Evolutionary conservation across 2,888 invertebrate species (phyloP).

Genomic region (Troides oblongomaculatus): DNA sequence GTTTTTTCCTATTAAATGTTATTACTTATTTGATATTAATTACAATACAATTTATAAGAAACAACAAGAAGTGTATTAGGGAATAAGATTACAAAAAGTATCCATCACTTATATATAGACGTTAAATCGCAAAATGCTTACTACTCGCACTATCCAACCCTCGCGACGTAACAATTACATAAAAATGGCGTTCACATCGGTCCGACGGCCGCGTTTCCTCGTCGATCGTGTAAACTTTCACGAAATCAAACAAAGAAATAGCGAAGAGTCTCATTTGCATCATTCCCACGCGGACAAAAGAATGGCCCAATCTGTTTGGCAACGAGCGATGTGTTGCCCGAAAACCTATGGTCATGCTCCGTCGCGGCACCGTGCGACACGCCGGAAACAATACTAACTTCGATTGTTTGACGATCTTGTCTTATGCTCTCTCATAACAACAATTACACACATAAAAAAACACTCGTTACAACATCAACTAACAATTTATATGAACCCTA

Average conservation of each 20-base stretch:
- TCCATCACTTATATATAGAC: not conserved
- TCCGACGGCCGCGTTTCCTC: constrained; percentile 73
- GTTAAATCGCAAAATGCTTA: constrained; percentile 39
- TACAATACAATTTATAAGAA: too few species aligned
- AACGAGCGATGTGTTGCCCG: constrained; percentile 73
- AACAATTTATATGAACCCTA: too few species aligned
- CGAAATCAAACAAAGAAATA: constrained; percentile 80
- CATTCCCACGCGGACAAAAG: constrained; percentile 79
- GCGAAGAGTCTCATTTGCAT: constrained; percentile 77
- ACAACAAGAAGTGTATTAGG: not conserved
- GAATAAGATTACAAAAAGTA: not conserved
- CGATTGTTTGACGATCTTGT: constrained; percentile 21
- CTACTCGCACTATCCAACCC: constrained; percentile 46
- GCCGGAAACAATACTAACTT: constrained; percentile 25
- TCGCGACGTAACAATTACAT: constrained; percentile 78
- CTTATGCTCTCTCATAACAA: constrained; percentile 10
- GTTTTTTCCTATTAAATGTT: constrained; percentile 1
- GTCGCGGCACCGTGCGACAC: constrained; percentile 31
- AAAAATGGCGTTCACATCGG: constrained; percentile 78
- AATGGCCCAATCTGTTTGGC: constrained; percentile 77
- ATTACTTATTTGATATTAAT: not conserved
- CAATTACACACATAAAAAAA: constrained; percentile 5
- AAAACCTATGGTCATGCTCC: constrained; percentile 71
- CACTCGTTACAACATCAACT: not conserved
- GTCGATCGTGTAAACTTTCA: constrained; percentile 79